Evolutionary conservation across 2,888 invertebrate species (phyloP).

Genomic region (Psococerastis gibbosa): DNA sequence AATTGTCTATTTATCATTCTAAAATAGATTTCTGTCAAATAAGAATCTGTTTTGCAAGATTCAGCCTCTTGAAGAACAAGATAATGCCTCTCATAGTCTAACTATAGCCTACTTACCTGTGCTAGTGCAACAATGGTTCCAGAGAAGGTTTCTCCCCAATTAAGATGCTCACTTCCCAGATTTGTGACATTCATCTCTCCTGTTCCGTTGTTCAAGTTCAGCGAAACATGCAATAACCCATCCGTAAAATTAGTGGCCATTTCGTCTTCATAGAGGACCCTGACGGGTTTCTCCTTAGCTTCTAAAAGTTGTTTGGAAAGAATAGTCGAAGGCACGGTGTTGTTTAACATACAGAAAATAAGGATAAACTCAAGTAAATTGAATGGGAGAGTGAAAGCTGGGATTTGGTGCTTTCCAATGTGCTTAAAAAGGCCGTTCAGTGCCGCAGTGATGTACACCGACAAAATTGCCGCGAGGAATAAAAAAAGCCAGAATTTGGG

Average conservation of each 20-base stretch:
- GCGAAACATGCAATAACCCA: not conserved
- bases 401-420: slow-evolving; percentile 16
- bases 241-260: not conserved
- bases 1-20: no score
- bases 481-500: slow-evolving; percentile 7
- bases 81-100: no score
- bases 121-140: slow-evolving; percentile 6
- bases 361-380: slow-evolving; percentile 24
- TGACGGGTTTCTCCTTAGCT: not conserved
- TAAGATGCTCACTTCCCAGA: not conserved
- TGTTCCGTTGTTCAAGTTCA: not conserved
- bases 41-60: no score
- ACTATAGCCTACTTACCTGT: no score
- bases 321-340: slow-evolving; percentile 17
- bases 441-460: slow-evolving; percentile 6
- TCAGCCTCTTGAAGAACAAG: no score
- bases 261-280: not conserved
- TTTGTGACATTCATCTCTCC: not conserved
- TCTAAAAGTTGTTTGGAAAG: slow-evolving; percentile 14
- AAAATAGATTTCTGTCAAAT: no score
- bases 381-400: slow-evolving; percentile 25
- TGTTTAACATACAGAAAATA: slow-evolving; percentile 20
- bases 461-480: not conserved
- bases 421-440: not conserved
- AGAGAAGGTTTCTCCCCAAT: slow-evolving; percentile 6